Evolutionary conservation across 2,113 vertebrate genomes (phyloP).

Genomic region (Eurypyga helias): DNA sequence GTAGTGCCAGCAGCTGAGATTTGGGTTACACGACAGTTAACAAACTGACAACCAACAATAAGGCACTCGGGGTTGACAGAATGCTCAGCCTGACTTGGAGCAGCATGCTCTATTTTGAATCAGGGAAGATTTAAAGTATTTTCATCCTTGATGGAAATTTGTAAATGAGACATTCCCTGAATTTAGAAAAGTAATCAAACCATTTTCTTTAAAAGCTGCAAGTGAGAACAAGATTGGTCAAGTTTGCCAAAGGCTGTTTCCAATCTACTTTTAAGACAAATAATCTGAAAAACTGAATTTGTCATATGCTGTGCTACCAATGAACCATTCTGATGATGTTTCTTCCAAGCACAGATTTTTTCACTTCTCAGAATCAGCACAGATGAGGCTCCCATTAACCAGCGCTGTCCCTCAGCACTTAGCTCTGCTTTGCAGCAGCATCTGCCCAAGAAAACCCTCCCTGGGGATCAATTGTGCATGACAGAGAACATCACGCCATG

Average conservation of each 20-base stretch:
- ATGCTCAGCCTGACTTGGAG: not conserved
- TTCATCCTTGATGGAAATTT: not conserved
- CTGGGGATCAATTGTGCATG: not conserved
- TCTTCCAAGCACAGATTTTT: not conserved
- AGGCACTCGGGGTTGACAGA: not conserved
- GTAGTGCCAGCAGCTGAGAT: not conserved
- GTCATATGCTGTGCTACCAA: not conserved
- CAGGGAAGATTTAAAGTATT: not conserved
- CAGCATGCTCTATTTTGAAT: not conserved
- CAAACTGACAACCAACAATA: not conserved
- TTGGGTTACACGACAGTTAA: not conserved
- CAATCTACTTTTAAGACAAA: not conserved
- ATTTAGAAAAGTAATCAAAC: not conserved
- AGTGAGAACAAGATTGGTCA: not conserved
- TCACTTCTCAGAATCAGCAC: not conserved
- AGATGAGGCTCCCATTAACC: not conserved
- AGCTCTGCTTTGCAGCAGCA: not conserved
- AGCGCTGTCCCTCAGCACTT: not conserved
- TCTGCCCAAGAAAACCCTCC: not conserved
- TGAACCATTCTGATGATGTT: not conserved
- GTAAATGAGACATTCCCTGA: not conserved
- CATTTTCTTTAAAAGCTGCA: not conserved
- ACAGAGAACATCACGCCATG: not conserved
- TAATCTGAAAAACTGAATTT: not conserved
- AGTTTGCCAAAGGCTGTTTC: not conserved